Evolutionary conservation across 2,113 vertebrate genomes (phyloP).

Genomic region (Spea bombifrons): DNA sequence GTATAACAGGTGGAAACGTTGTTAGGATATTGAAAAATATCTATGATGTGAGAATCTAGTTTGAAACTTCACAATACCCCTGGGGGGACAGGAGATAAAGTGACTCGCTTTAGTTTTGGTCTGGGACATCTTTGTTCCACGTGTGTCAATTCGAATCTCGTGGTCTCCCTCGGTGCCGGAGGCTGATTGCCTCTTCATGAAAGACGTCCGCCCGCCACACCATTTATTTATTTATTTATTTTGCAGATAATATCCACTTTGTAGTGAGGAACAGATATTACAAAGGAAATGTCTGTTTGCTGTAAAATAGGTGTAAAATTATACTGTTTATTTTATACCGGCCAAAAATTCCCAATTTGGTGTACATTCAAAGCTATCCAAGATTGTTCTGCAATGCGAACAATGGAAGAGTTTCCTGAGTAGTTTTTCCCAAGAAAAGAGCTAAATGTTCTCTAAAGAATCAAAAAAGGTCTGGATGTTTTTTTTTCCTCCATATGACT

Average conservation of each 20-base stretch:
- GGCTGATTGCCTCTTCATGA: too few species aligned
- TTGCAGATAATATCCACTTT: conserved; percentile 14
- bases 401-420: conserved; percentile 45
- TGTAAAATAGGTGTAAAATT: conserved; percentile 45
- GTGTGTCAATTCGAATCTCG: too few species aligned
- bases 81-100: too few species aligned
- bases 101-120: too few species aligned
- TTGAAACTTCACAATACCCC: too few species aligned
- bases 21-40: too few species aligned
- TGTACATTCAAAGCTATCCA: conserved; percentile 38
- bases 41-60: too few species aligned
- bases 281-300: conserved; percentile 45
- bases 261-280: conserved; percentile 18
- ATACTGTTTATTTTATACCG: conserved; percentile 39
- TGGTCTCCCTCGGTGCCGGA: too few species aligned
- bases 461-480: conserved; percentile 9
- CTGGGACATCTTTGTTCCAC: too few species aligned
- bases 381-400: conserved; percentile 38
- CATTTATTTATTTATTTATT: not conserved
- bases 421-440: conserved; percentile 28
- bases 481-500: not conserved
- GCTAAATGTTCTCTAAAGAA: conserved; percentile 12
- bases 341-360: conserved; percentile 39
- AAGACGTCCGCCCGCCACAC: not conserved
- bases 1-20: too few species aligned